Evolutionary conservation across 2,888 invertebrate species (phyloP), one percentile per base, ranked within the genome.

Genomic region (Caenorhabditis sp.): DNA sequence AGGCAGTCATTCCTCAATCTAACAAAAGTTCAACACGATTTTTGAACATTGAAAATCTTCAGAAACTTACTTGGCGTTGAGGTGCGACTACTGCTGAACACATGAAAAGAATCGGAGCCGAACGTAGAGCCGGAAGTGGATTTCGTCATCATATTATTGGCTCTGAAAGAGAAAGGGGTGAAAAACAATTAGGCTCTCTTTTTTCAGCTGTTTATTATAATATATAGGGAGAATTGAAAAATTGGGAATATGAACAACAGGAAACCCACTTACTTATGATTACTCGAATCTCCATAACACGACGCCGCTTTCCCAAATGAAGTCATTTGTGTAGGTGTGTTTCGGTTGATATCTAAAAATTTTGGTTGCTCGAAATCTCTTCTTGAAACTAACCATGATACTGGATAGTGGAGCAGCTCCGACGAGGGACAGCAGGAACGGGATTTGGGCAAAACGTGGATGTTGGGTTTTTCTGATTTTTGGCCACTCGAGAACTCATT

Each of bases 311-410:
- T 7, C 1, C 68, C 68, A 22, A 68, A 68, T 2, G 68, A 68
- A 38, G 68, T 35, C 68, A 68, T 68, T 22, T 35, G 68, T 3
- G 68, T 35, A 14, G 68, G 68, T 4, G 54, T 54, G 26, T 68
- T 68, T 10, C 54, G 68, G 31, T 68, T 68, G 54, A 68, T 54
- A n/a, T 68, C 68, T 68, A 54, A 38, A 54, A 44, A 63, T 22
- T 22, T 24, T 61, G 26, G 35, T 5, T 10, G 19, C 19, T 22
- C n/a, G 3, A 24, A 31, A 58, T 58, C 31, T 7, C 14, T 26
- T 58, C 16, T 35, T 35, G 22, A 54, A 26, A 28, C 54, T 5
- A 16, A 54, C 68, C 68, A 68, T 51, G 54, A 54, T 68, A 68
- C 12, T 54, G 68, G 1, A 54, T n/a, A 38, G 38, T 68, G 16